Evolutionary conservation across 2,797 vertebrate genomes (phyloP).

Genomic region (Dallia pectoralis): DNA sequence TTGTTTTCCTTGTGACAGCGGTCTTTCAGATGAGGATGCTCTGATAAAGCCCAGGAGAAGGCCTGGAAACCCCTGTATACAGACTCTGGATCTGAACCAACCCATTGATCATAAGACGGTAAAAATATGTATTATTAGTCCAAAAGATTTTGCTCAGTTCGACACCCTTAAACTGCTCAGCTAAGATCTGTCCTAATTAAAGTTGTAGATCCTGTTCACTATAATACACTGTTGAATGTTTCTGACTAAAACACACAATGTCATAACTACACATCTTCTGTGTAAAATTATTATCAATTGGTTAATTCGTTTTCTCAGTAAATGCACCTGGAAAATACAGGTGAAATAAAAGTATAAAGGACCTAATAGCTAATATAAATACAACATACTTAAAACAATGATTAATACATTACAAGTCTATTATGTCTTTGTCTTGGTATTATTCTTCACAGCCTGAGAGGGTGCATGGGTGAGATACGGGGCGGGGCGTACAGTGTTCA

Average conservation of each 20-base stretch:
- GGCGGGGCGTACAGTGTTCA: no score
- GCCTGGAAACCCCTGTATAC: slow-evolving; percentile 54
- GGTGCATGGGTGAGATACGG: neutral
- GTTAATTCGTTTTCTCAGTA: no score
- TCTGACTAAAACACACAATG: neutral
- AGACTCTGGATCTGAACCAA: slow-evolving; percentile 54
- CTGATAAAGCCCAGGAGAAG: slow-evolving; percentile 55
- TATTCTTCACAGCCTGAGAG: neutral
- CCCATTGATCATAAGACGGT: slow-evolving; percentile 24
- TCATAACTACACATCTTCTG: neutral
- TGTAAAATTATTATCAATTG: neutral
- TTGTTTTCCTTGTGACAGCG: slow-evolving; percentile 30
- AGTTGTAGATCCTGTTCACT: neutral
- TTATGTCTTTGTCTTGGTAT: neutral
- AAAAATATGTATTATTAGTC: slow-evolving; percentile 16
- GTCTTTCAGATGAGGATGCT: slow-evolving; percentile 55
- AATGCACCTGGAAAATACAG: no score
- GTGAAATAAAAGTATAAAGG: neutral
- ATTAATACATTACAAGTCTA: neutral
- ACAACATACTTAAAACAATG: neutral
- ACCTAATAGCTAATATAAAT: neutral
- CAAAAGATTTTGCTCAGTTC: slow-evolving; percentile 41
- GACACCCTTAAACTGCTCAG: neutral
- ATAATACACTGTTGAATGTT: neutral
- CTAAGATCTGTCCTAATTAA: neutral